Evolutionary conservation across 1,140 invertebrate species (phyloP), one percentile per base, ranked within the genome.

Genomic region (Hypothenemus hampei): DNA sequence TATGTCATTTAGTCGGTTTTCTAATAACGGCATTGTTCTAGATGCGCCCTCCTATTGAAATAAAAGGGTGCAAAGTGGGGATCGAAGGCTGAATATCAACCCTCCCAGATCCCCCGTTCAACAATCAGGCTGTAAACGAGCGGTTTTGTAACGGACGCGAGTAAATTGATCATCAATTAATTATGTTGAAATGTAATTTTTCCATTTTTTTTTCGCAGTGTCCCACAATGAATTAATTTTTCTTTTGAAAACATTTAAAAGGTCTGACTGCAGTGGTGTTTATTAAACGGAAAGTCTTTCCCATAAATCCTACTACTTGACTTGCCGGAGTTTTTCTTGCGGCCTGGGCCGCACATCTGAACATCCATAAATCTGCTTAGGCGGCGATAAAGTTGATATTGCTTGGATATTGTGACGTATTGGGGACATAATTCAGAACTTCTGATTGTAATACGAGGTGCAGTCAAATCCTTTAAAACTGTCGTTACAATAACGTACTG

Each of bases 21-120:
- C 47, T 62, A 64, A 62, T 64, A 64, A 62, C 41, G 60, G 44
- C 51, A 64, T 64, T 64, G 62, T 64, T 62, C 56, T 45, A 20
- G 18, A n/a, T 50, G 22, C 24, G 6, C n/a, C 35, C 8, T 37
- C 13, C 13, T 10, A 36, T 49, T 31, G 48, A 31, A 24, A 33
- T 7, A 36, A 6, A 23, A 29, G 37, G 47, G 37, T 11, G 18
- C 11, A 15, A n/a, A 15, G 16, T n/a, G 35, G 8, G 35, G 35
- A 16, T 13, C 7, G n/a, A 3, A 16, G 16, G 35, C 23, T 6
- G 16, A 15, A 5, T 20, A 22, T n/a, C 13, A 6, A 7, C 15
- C 19, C 21, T n/a, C 21, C n/a, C 11, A 10, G 11, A 33, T 13
- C 19, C 31, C 16, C 29, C 10, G 18, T 41, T 20, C 6, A 39